phyloP scores from a whole-genome alignment of 1,140 invertebrate species.

The Sminthurides bifidus region DNA sequence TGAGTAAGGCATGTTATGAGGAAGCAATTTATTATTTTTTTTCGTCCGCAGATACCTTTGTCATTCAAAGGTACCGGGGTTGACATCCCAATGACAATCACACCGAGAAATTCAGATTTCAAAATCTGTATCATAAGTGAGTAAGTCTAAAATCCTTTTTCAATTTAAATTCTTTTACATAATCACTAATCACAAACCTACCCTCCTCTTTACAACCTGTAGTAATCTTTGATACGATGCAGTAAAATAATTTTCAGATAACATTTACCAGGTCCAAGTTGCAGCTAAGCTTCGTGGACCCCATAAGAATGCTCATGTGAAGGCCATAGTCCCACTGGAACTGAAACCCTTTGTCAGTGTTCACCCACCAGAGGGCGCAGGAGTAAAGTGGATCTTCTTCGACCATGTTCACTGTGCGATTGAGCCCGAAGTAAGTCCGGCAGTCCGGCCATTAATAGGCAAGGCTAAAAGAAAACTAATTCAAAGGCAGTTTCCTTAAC shows the following conservation, averaged over 20 bases:
- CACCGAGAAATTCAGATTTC: conserved; percentile 8
- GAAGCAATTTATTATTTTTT: too few relatives aligned
- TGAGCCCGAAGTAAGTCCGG: conserved; percentile 10
- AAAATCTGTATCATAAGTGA: conserved; percentile 16
- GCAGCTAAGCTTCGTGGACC: too few relatives aligned
- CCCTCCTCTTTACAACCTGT: too few relatives aligned
- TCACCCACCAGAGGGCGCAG: neutral
- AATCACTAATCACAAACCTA: too few relatives aligned
- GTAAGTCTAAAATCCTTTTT: neutral
- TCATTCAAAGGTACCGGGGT: conserved; percentile 2
- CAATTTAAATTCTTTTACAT: neutral
- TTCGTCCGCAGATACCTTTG: too few relatives aligned
- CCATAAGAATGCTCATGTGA: too few relatives aligned
- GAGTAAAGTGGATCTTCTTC: neutral
- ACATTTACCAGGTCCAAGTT: too few relatives aligned
- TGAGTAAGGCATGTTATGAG: too few relatives aligned
- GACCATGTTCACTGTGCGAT: conserved; percentile 5
- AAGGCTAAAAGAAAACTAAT: too few relatives aligned
- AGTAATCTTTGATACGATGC: too few relatives aligned
- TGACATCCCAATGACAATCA: conserved; percentile 6
- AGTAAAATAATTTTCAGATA: too few relatives aligned
- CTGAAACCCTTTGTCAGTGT: conserved; percentile 4
- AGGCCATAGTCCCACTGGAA: conserved; percentile 1
- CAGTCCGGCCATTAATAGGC: too few relatives aligned
- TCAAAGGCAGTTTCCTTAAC: neutral